Evolutionary conservation across 2,888 invertebrate genomes (phyloP).

Genomic region (Aricia artaxerxes): DNA sequence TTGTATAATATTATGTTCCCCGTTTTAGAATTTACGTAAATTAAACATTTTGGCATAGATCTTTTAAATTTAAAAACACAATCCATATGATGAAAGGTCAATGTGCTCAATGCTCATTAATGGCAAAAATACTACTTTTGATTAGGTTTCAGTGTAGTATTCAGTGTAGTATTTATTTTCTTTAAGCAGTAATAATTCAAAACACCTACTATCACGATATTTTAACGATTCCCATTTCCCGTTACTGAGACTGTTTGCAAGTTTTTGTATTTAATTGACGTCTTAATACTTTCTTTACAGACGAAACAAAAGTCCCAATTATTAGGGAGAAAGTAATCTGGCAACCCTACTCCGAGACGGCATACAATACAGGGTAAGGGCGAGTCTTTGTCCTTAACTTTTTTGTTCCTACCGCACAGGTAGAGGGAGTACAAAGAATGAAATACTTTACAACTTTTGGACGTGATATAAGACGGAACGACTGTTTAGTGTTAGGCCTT

Average conservation of each 20-base stretch:
- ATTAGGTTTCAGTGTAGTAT: too few species aligned
- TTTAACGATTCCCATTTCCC: too few species aligned
- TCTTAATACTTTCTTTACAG: background rate
- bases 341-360: slow-evolving; percentile 36
- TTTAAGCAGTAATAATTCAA: too few species aligned
- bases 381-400: slow-evolving; percentile 65
- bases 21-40: background rate
- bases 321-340: background rate
- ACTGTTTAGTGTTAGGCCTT: slow-evolving; percentile 2
- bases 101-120: too few species aligned
- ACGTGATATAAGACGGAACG: background rate
- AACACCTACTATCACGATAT: too few species aligned
- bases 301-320: background rate
- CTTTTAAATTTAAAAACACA: too few species aligned
- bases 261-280: background rate
- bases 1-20: too few species aligned
- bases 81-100: background rate
- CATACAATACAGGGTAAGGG: slow-evolving; percentile 68
- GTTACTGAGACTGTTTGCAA: background rate
- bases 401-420: slow-evolving; percentile 21
- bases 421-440: slow-evolving; percentile 27
- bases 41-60: too few species aligned
- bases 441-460: slow-evolving; percentile 11
- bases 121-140: too few species aligned
- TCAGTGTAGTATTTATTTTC: too few species aligned